These are phyloP conservation scores for Sylvicapra grimmia DNA, from an alignment of 2,113 vertebrate genomes.

Conservation along the genomic window DNA sequence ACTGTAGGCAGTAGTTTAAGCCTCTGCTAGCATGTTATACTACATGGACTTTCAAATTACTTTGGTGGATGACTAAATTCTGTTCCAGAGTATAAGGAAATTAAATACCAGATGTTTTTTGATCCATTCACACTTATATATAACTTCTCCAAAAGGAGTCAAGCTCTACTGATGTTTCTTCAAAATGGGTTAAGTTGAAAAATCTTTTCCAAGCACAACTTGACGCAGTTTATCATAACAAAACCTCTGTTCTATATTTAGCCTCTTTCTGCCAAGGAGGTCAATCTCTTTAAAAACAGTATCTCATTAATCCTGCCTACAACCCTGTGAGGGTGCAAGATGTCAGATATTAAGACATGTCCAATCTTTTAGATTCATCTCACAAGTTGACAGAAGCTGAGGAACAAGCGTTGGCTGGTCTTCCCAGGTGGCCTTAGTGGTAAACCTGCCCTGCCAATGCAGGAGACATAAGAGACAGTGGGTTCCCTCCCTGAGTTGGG, in stretches of 20 bases:
- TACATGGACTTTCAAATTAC: background rate
- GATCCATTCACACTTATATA: background rate
- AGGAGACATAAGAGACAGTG: background rate
- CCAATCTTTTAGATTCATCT: background rate
- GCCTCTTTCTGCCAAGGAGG: background rate
- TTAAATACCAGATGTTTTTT: background rate
- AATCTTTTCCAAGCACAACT: background rate
- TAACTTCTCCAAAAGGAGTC: background rate
- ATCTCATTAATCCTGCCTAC: constrained; percentile 20
- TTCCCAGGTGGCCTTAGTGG: background rate
- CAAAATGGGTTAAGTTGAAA: background rate
- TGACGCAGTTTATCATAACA: constrained; percentile 10
- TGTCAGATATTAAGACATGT: constrained; percentile 7
- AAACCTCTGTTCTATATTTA: constrained; percentile 10
- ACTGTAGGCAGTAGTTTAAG: background rate
- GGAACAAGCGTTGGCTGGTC: background rate
- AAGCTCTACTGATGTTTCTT: background rate
- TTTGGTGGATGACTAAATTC: background rate
- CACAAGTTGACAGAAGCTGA: background rate
- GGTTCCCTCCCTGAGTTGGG: background rate
- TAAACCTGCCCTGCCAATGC: background rate
- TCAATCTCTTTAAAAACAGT: constrained; percentile 9
- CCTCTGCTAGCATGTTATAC: background rate
- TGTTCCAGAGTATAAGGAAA: background rate
- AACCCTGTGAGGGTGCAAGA: background rate